A percentile compares a stretch with the other conserved stretches of the same genome.
These are phyloP conservation scores for Scarus forsteni DNA, from an alignment of 2,797 vertebrate genomes.

Conservation along the genomic window DNA sequence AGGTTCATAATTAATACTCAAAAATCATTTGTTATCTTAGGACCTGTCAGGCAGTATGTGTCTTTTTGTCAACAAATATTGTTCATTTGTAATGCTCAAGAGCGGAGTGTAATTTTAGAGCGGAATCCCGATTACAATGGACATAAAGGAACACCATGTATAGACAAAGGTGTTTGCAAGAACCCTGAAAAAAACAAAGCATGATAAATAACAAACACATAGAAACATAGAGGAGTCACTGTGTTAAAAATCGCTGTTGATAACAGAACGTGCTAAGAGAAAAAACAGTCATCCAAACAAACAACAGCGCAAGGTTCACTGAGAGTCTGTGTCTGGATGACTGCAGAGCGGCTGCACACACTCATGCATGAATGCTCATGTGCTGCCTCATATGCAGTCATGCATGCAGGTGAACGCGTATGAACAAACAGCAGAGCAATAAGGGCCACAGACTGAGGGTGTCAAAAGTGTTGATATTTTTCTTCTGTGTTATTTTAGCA, in stretches of 20 bases:
- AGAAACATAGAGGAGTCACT: background rate
- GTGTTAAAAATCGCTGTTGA: background rate
- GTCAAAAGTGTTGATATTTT: no score
- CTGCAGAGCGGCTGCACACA: conserved; percentile 32
- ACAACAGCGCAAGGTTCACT: background rate
- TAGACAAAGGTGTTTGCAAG: background rate
- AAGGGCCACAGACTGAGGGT: conserved; percentile 1
- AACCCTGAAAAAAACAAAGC: background rate
- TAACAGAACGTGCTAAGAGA: background rate
- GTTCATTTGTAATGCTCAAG: no score
- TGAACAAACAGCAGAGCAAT: conserved; percentile 18
- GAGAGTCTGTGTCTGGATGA: conserved; percentile 22
- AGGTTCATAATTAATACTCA: no score
- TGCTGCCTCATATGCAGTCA: conserved; percentile 30
- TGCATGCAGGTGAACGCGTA: conserved; percentile 23
- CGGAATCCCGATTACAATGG: background rate
- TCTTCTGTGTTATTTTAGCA: no score
- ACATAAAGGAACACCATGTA: background rate
- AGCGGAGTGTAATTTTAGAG: background rate
- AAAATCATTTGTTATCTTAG: no score
- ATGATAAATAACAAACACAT: background rate
- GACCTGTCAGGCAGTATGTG: no score
- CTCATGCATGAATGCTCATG: conserved; percentile 41
- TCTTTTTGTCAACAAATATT: no score
- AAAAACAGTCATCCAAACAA: background rate